A percentile compares a stretch with the other conserved stretches of the same genome.
phyloP scores from a whole-genome alignment of 2,113 vertebrate genomes.

The Reinhardtius hippoglossoides region DNA sequence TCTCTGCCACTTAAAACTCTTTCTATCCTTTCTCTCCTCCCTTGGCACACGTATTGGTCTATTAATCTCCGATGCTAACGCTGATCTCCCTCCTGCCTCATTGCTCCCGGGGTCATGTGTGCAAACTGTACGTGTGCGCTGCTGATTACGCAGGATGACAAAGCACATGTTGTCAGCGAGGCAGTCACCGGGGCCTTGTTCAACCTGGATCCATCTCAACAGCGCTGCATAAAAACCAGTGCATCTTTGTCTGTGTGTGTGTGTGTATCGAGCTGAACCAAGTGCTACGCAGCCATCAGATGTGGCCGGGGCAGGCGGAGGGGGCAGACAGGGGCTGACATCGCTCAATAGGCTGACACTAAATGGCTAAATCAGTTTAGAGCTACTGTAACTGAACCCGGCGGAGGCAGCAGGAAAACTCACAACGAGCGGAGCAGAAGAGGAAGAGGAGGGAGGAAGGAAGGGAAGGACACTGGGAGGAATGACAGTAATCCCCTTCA shows the following conservation, averaged over 20 bases:
- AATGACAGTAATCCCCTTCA: slow-evolving; percentile 60
- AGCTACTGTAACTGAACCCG: slow-evolving; percentile 69
- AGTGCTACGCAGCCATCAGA: slow-evolving; percentile 44
- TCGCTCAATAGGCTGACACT: slow-evolving; percentile 65
- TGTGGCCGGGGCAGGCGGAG: slow-evolving; percentile 30
- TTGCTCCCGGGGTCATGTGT: slow-evolving; percentile 30
- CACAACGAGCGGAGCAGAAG: slow-evolving; percentile 12
- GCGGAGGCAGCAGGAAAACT: slow-evolving; percentile 39
- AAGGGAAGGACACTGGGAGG: slow-evolving; percentile 37
- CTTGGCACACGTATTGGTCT: not conserved
- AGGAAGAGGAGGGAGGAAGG: slow-evolving; percentile 9
- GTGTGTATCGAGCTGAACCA: slow-evolving; percentile 9
- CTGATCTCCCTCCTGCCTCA: slow-evolving; percentile 26
- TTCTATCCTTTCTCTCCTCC: slow-evolving; percentile 18
- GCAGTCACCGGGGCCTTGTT: slow-evolving; percentile 35
- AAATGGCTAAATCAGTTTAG: slow-evolving; percentile 76
- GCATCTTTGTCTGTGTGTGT: not conserved
- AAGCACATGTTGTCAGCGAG: slow-evolving; percentile 30
- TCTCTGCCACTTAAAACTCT: not conserved
- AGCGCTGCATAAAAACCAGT: not conserved
- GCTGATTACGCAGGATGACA: slow-evolving; percentile 53
- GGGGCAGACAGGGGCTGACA: slow-evolving; percentile 60
- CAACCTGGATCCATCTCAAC: slow-evolving; percentile 33
- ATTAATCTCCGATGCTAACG: slow-evolving; percentile 25
- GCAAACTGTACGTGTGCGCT: slow-evolving; percentile 18